phyloP scores from a whole-genome alignment of 2,888 invertebrate species.

The Mesopsocus fuscifrons region DNA sequence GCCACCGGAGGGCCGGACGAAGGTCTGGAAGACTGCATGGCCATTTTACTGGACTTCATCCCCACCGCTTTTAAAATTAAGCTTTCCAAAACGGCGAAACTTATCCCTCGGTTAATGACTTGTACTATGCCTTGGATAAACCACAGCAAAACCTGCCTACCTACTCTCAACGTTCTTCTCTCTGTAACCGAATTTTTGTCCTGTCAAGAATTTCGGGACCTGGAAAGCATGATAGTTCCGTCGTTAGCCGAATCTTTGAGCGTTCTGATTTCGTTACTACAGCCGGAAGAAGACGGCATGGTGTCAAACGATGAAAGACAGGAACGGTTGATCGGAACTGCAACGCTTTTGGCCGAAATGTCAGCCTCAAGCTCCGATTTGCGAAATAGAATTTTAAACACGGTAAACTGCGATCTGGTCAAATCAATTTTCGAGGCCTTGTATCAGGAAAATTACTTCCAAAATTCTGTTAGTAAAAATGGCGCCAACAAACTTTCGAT shows the following conservation, averaged over 20 bases:
- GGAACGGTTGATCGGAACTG: conserved; percentile 26
- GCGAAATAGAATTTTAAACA: conserved; percentile 23
- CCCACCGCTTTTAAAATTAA: conserved; percentile 27
- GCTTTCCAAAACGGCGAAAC: conserved; percentile 23
- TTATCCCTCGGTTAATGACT: conserved; percentile 26
- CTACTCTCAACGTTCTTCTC: not conserved
- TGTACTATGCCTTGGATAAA: conserved; percentile 30
- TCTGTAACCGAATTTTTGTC: conserved; percentile 17
- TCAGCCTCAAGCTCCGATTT: conserved; percentile 21
- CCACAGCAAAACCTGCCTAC: not conserved
- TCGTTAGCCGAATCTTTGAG: conserved; percentile 23
- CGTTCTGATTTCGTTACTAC: conserved; percentile 25
- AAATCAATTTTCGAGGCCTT: conserved; percentile 26
- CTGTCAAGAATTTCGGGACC: conserved; percentile 27
- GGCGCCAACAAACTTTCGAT: conserved; percentile 28
- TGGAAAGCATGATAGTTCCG: conserved; percentile 26
- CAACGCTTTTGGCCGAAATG: conserved; percentile 30
- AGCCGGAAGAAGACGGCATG: conserved; percentile 21
- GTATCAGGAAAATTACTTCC: conserved; percentile 21
- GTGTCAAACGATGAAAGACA: conserved; percentile 22
- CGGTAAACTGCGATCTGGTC: conserved; percentile 25
- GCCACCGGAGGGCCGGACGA: conserved; percentile 16
- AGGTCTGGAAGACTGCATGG: conserved; percentile 28
- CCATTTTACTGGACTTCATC: conserved; percentile 31
- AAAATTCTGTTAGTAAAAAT: conserved; percentile 21